These are phyloP conservation scores for Danio albolineatus DNA, from an alignment of 2,797 vertebrate genomes.

Conservation along the genomic window DNA sequence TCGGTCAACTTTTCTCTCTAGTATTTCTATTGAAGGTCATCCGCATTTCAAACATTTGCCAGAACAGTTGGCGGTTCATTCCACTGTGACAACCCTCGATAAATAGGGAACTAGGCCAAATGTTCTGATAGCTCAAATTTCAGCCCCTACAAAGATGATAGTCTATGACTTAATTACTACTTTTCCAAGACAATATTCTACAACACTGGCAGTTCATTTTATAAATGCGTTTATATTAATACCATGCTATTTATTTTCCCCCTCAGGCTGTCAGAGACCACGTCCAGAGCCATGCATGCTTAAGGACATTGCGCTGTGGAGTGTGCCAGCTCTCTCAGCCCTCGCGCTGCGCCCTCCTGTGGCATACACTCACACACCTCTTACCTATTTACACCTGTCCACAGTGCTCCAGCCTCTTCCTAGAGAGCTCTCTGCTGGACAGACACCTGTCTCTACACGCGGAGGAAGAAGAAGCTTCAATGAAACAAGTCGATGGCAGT, in stretches of 20 bases:
- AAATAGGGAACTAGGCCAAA: too few relatives aligned
- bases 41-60: too few relatives aligned
- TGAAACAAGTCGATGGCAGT: slow-evolving; percentile 65
- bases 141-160: too few relatives aligned
- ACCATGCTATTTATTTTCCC: neutral
- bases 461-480: slow-evolving; percentile 76
- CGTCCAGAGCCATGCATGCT: slow-evolving; percentile 86
- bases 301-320: slow-evolving; percentile 85
- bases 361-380: slow-evolving; percentile 91
- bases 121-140: too few relatives aligned
- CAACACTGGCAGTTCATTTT: neutral
- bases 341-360: slow-evolving; percentile 90
- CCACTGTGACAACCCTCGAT: too few relatives aligned
- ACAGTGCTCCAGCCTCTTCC: slow-evolving; percentile 87
- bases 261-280: slow-evolving; percentile 84
- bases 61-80: too few relatives aligned
- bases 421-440: slow-evolving; percentile 78
- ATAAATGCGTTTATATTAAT: slow-evolving; percentile 5
- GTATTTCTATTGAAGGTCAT: too few relatives aligned
- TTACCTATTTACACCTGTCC: slow-evolving; percentile 91
- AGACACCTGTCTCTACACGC: slow-evolving; percentile 84
- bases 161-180: too few relatives aligned
- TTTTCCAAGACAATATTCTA: too few relatives aligned
- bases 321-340: slow-evolving; percentile 88
- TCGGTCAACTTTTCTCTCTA: neutral